Conservation (phyloP, 1,140 invertebrate genomes). For the Dreissena rostriformis region DNA sequence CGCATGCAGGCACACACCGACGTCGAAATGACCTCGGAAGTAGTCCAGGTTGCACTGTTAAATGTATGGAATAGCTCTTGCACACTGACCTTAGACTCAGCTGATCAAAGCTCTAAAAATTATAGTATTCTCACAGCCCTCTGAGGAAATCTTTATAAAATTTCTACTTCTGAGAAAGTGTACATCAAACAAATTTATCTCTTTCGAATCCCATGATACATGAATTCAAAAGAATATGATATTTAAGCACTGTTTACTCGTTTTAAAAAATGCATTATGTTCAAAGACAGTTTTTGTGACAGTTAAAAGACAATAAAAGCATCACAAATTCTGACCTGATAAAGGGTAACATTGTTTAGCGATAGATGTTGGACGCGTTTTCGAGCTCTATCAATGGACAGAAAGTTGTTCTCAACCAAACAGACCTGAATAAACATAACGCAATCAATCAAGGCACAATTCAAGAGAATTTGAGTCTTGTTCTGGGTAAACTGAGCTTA, state of each 20-base stretch:
- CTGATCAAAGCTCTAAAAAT: no score
- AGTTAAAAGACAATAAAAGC: background rate
- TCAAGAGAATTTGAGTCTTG: no score
- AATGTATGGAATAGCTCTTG: background rate
- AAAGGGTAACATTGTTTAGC: conserved; percentile 89
- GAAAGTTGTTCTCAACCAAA: conserved; percentile 96
- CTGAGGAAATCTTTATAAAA: no score
- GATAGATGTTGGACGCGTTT: conserved; percentile 87
- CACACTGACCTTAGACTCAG: no score
- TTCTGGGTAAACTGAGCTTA: no score
- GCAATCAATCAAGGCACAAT: no score
- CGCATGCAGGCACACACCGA: conserved; percentile 94
- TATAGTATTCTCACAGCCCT: no score
- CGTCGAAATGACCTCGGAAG: conserved; percentile 85
- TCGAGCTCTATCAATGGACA: conserved; percentile 89
- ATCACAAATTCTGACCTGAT: conserved; percentile 90
- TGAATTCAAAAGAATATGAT: background rate
- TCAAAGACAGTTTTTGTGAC: background rate
- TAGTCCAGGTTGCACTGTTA: conserved; percentile 82
- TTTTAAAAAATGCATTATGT: background rate
- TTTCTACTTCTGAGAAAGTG: no score
- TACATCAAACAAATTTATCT: no score
- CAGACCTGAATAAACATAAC: conserved; percentile 85
- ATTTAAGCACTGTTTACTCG: background rate
- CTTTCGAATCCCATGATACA: no score